Evolutionary conservation across 2,888 invertebrate genomes (phyloP).

Genomic region (Nudaria mundana): DNA sequence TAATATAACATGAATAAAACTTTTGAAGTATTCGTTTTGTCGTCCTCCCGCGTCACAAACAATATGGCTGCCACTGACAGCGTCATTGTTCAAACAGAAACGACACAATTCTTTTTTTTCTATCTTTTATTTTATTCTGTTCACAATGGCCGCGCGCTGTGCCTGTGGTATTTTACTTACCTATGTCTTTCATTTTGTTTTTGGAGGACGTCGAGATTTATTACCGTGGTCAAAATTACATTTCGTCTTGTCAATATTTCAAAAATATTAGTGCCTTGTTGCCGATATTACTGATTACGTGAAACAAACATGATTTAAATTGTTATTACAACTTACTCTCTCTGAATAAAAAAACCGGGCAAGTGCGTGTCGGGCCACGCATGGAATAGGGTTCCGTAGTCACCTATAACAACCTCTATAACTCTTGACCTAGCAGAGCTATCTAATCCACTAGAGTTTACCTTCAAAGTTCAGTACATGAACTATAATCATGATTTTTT

Average conservation of each 20-base stretch:
- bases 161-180: conserved; percentile 70
- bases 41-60: conserved; percentile 48
- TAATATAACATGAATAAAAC: no score
- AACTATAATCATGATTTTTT: no score
- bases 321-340: no score
- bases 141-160: conserved; percentile 71
- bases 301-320: not conserved
- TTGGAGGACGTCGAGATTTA: conserved; percentile 44
- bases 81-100: conserved; percentile 77
- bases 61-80: conserved; percentile 76
- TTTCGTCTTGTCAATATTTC: conserved; percentile 2
- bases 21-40: conserved; percentile 34
- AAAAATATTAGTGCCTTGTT: not conserved
- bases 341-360: no score
- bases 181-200: conserved; percentile 64
- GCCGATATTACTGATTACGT: not conserved
- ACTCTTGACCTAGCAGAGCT: no score
- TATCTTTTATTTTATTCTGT: conserved; percentile 60
- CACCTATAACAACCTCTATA: no score
- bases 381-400: no score
- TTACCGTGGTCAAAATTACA: conserved; percentile 21
- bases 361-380: no score
- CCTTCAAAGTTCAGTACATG: no score
- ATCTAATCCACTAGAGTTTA: no score
- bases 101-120: conserved; percentile 68